phyloP scores from a whole-genome alignment of 2,113 vertebrate species.

The Tamias sibiricus region DNA sequence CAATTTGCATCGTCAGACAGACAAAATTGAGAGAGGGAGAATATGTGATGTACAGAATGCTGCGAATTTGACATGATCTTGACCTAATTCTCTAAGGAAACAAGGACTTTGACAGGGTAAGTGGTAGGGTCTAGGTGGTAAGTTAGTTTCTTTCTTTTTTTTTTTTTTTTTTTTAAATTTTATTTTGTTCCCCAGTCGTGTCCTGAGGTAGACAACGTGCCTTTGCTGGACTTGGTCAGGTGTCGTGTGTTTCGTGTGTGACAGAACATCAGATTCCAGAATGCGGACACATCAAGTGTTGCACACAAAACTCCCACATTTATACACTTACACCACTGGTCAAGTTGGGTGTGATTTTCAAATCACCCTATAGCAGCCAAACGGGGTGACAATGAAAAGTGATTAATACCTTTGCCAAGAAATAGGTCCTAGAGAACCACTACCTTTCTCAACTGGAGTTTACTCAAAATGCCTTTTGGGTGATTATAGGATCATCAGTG shows the following conservation, averaged over 20 bases:
- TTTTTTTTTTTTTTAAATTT: neutral
- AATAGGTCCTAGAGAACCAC: conserved; percentile 81
- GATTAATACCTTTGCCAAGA: conserved; percentile 83
- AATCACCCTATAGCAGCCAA: conserved; percentile 84
- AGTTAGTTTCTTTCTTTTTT: neutral
- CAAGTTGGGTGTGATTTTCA: conserved; percentile 85
- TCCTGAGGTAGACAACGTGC: conserved; percentile 78
- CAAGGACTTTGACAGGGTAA: conserved; percentile 80
- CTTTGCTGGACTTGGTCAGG: conserved; percentile 79
- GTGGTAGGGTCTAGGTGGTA: conserved; percentile 65
- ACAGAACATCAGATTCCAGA: conserved; percentile 84
- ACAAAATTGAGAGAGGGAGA: conserved; percentile 87
- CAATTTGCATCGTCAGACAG: conserved; percentile 90
- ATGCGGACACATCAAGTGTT: conserved; percentile 82
- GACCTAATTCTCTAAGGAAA: conserved; percentile 87
- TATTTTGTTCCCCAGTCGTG: conserved; percentile 75
- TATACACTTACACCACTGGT: conserved; percentile 83
- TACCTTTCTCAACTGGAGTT: conserved; percentile 81
- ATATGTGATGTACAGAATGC: conserved; percentile 87
- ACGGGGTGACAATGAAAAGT: conserved; percentile 87
- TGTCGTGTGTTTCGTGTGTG: conserved; percentile 79
- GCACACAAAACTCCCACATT: conserved; percentile 85
- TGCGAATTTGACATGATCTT: conserved; percentile 85
- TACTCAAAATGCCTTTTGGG: conserved; percentile 85
- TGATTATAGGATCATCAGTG: conserved; percentile 81